Evolutionary conservation across 2,888 invertebrate species (phyloP).

Genomic region (Ernsta delagoae): DNA sequence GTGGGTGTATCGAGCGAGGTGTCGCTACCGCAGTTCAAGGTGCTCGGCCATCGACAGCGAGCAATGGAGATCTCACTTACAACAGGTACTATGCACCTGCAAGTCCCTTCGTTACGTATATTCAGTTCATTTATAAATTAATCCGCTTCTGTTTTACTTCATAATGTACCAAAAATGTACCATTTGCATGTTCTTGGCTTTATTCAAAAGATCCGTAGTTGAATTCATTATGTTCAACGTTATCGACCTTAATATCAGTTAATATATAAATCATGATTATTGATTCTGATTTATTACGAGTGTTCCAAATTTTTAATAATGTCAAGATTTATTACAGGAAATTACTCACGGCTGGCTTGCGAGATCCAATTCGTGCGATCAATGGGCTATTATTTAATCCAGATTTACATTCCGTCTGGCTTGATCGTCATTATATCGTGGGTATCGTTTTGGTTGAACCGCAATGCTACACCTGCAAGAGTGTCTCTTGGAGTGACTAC

Average conservation of each 20-base stretch:
- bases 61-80: conserved; percentile 98
- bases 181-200: conserved; percentile 54
- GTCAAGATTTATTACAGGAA: conserved; percentile 86
- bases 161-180: conserved; percentile 36
- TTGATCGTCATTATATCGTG: conserved; percentile 98
- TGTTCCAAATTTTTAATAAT: conserved; percentile 31
- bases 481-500: conserved; percentile 97
- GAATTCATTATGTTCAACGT: conserved; percentile 18
- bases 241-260: conserved; percentile 14
- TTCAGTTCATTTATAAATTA: conserved; percentile 25
- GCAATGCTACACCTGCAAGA: conserved; percentile 97
- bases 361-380: conserved; percentile 98
- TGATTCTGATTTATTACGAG: conserved; percentile 77
- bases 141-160: conserved; percentile 37
- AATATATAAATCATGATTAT: conserved; percentile 82
- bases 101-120: conserved; percentile 38
- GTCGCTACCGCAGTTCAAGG: conserved; percentile 98
- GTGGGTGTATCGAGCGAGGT: conserved; percentile 98
- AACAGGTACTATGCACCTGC: conserved; percentile 92
- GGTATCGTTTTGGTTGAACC: conserved; percentile 98
- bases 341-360: conserved; percentile 97
- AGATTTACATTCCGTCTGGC: conserved; percentile 99
- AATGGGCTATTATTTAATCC: conserved; percentile 99
- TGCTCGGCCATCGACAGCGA: conserved; percentile 97
- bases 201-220: conserved; percentile 18